A percentile compares a stretch with the other conserved stretches of the same genome.
Evolutionary conservation across 2,113 vertebrate genomes (phyloP).

Genomic region (Haplochromis burtoni): DNA sequence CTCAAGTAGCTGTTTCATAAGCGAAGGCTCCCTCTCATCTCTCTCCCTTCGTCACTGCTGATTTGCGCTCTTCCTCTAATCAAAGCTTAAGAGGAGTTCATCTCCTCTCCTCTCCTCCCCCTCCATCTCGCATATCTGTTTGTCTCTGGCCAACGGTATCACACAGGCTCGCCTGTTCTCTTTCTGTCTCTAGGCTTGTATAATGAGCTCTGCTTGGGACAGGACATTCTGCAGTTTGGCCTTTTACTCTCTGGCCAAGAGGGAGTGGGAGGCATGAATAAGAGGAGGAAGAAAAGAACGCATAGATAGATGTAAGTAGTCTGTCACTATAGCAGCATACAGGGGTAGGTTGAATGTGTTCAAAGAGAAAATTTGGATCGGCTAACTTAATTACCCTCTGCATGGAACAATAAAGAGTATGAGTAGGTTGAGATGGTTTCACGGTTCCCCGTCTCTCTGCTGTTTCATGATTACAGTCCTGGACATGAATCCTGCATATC

Average conservation of each 20-base stretch:
- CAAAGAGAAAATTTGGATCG: background rate
- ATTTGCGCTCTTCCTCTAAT: constrained; percentile 28
- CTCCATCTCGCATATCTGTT: constrained; percentile 14
- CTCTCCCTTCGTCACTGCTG: background rate
- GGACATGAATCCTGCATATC: background rate
- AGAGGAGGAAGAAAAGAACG: constrained; percentile 2
- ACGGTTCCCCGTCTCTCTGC: background rate
- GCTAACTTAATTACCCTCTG: background rate
- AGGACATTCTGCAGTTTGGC: constrained; percentile 33
- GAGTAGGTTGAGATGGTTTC: background rate
- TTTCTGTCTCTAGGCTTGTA: constrained; percentile 1
- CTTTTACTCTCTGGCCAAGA: constrained; percentile 28
- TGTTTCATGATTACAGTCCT: background rate
- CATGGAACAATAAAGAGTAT: background rate
- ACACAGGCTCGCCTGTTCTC: constrained; percentile 56
- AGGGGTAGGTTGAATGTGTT: background rate
- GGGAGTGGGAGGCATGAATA: constrained; percentile 2
- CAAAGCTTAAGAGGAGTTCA: background rate
- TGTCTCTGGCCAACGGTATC: constrained; percentile 24
- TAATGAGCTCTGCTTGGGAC: constrained; percentile 50
- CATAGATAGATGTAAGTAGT: background rate
- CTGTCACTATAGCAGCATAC: constrained; percentile 4
- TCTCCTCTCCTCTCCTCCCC: background rate
- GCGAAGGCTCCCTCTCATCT: constrained; percentile 7
- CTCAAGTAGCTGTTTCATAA: constrained; percentile 41